Conservation (phyloP, 2,797 vertebrate species). For the Otolemur crassicaudatus region DNA sequence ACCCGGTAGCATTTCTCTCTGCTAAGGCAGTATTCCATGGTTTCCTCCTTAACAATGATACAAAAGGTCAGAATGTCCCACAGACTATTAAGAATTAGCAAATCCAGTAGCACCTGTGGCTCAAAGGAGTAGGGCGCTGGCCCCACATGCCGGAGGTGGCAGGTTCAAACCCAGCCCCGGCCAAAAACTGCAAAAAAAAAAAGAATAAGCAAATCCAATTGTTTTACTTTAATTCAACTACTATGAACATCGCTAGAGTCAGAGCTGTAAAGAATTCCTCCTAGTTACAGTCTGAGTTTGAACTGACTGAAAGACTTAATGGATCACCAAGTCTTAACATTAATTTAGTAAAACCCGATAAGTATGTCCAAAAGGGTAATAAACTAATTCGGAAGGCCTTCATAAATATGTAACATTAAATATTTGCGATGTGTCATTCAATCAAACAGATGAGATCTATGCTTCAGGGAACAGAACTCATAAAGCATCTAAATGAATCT, state of each 20-base stretch:
- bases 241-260: constrained; percentile 80
- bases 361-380: constrained; percentile 67
- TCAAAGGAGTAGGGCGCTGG: too few species aligned
- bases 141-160: too few species aligned
- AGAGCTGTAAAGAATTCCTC: constrained; percentile 46
- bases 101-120: constrained; percentile 60
- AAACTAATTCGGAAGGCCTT: constrained; percentile 76
- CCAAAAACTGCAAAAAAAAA: too few species aligned
- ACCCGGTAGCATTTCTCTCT: neutral
- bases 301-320: constrained; percentile 70
- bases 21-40: constrained; percentile 19
- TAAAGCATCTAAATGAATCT: constrained; percentile 79
- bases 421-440: constrained; percentile 78
- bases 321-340: constrained; percentile 50
- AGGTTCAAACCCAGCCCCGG: too few species aligned
- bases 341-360: constrained; percentile 75
- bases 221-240: constrained; percentile 61
- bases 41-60: constrained; percentile 70
- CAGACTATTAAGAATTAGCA: constrained; percentile 79
- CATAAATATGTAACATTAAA: constrained; percentile 81
- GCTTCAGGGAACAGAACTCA: constrained; percentile 72
- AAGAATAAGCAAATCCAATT: too few species aligned
- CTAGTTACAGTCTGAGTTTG: constrained; percentile 69
- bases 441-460: constrained; percentile 73
- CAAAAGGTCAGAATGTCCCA: constrained; percentile 83